phyloP scores from a whole-genome alignment of 2,797 vertebrate species.

The Phrynocephalus forsythii region DNA sequence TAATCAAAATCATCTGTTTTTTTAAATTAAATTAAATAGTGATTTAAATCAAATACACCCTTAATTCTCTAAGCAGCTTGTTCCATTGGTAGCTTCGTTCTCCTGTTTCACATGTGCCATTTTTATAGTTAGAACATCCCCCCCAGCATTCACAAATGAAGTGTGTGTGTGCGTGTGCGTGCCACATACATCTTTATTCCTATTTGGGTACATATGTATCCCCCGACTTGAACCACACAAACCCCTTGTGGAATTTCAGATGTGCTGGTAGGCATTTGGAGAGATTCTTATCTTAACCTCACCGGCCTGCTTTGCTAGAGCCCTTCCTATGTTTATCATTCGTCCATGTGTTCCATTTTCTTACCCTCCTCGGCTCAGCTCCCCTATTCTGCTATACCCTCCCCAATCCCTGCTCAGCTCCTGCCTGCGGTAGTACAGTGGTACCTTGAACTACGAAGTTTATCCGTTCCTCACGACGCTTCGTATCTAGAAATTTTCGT shows the following conservation, averaged over 20 bases:
- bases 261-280: background rate
- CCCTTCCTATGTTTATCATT: background rate
- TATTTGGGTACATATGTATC: background rate
- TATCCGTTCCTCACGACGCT: too few relatives aligned
- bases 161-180: too few relatives aligned
- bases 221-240: background rate
- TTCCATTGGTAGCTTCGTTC: background rate
- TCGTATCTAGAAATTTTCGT: too few relatives aligned
- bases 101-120: background rate
- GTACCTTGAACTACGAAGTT: too few relatives aligned
- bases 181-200: too few relatives aligned
- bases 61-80: background rate
- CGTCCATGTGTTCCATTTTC: background rate
- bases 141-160: background rate
- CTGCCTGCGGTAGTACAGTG: background rate
- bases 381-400: background rate
- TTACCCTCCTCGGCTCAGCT: background rate
- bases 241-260: background rate
- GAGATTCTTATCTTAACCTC: background rate
- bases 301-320: background rate
- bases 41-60: too few relatives aligned
- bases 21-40: too few relatives aligned
- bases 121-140: background rate
- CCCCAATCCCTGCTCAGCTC: too few relatives aligned
- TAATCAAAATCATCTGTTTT: too few relatives aligned